Conservation (phyloP, 2,113 vertebrate genomes). For the Taxidea taxus region DNA sequence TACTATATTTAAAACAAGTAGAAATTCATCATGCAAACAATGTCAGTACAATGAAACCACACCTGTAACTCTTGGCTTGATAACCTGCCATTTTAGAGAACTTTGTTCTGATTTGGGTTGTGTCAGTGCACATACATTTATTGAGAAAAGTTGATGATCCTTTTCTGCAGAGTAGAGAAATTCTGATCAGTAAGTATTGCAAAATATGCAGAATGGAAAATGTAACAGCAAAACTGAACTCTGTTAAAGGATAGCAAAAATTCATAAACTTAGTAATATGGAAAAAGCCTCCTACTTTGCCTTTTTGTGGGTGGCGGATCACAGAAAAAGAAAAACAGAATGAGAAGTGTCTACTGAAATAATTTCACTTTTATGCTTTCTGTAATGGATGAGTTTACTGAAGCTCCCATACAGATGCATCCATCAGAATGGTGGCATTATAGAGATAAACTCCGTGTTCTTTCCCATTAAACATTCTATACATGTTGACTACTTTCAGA, state of each 20-base stretch:
- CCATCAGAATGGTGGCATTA: not conserved
- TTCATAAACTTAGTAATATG: not conserved
- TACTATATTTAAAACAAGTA: constrained; percentile 36
- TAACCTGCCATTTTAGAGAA: not conserved
- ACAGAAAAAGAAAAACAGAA: not conserved
- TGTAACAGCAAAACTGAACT: fast-evolving
- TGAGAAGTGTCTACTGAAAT: not conserved
- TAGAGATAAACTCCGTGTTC: not conserved
- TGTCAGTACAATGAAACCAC: not conserved
- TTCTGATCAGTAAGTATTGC: not conserved
- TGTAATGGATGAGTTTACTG: not conserved
- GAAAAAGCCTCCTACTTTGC: not conserved
- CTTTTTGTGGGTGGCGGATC: too few relatives aligned
- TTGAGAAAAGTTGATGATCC: not conserved
- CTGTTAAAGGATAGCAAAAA: not conserved
- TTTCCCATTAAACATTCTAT: not conserved
- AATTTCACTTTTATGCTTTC: not conserved
- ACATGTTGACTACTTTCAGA: not conserved
- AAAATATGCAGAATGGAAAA: not conserved
- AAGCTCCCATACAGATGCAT: not conserved
- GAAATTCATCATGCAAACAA: constrained; percentile 44
- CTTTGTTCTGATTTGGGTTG: not conserved
- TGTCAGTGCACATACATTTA: not conserved
- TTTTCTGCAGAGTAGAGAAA: not conserved
- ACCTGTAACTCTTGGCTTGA: constrained; percentile 11